A percentile compares a stretch with the other conserved stretches of the same genome.
Evolutionary conservation across 2,888 invertebrate genomes (phyloP).

Genomic region (Polyommatus iphigenia): DNA sequence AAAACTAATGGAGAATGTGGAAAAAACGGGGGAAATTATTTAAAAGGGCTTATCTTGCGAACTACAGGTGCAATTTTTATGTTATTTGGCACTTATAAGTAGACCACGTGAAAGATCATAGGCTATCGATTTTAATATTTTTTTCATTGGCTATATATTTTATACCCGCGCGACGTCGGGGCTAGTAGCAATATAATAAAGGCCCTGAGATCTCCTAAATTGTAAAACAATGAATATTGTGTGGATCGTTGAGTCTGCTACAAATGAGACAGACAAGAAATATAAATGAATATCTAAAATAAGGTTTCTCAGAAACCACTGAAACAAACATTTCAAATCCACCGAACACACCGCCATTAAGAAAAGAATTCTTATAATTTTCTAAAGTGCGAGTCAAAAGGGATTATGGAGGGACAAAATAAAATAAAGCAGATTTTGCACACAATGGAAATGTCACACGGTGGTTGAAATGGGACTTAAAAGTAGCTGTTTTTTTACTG

Average conservation of each 20-base stretch:
- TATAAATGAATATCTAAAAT: neutral
- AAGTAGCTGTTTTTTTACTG: neutral
- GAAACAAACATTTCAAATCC: neutral
- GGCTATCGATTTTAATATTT: no score
- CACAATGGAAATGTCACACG: neutral
- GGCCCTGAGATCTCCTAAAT: neutral
- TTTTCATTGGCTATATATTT: no score
- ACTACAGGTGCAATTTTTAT: no score
- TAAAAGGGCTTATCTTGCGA: no score
- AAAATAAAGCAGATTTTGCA: neutral
- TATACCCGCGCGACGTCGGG: no score
- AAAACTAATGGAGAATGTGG: no score
- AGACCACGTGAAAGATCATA: no score
- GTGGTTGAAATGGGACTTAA: neutral
- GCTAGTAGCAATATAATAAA: neutral
- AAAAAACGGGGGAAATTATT: no score
- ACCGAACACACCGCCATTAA: neutral
- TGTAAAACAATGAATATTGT: neutral
- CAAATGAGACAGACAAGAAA: neutral
- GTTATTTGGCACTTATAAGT: no score
- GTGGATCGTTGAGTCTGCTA: neutral
- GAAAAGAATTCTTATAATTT: neutral
- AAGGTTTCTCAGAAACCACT: neutral
- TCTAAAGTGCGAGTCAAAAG: constrained; percentile 17
- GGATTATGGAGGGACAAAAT: constrained; percentile 17